Evolutionary conservation across 2,888 invertebrate species (phyloP).

Genomic region (Platerodrilus igneus): DNA sequence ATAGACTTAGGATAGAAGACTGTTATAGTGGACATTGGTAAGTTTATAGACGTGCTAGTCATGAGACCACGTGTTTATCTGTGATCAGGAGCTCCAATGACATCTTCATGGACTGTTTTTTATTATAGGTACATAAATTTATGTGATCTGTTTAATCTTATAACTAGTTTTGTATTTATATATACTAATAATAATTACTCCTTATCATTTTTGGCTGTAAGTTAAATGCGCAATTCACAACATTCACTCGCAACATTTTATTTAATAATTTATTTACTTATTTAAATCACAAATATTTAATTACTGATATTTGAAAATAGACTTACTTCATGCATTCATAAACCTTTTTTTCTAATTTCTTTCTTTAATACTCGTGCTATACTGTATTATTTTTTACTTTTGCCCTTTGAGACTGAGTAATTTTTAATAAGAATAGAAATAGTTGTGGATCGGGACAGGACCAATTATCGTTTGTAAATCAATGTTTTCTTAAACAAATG

Average conservation of each 20-base stretch:
- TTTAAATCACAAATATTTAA: no score
- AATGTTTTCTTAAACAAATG: no score
- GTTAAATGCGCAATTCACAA: slow-evolving; percentile 12
- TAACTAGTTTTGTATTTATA: slow-evolving; percentile 29
- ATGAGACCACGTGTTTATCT: slow-evolving; percentile 49
- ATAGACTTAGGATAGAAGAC: slow-evolving; percentile 42
- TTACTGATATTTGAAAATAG: no score
- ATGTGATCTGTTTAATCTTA: slow-evolving; percentile 42
- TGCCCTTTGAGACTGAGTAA: slow-evolving; percentile 50
- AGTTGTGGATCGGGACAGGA: slow-evolving; percentile 37
- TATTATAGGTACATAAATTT: slow-evolving; percentile 34
- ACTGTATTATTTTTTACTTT: slow-evolving; percentile 42
- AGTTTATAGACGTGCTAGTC: slow-evolving; percentile 43
- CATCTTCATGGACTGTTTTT: slow-evolving; percentile 43
- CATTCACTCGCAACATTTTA: no score
- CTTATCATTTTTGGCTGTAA: slow-evolving; percentile 13
- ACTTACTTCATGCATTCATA: no score
- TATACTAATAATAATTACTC: slow-evolving; percentile 21
- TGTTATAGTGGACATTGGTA: slow-evolving; percentile 45
- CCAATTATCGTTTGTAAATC: no score
- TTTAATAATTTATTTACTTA: no score
- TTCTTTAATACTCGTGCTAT: slow-evolving; percentile 40
- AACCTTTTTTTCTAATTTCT: slow-evolving; percentile 22
- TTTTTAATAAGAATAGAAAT: slow-evolving; percentile 38
- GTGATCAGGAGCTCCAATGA: slow-evolving; percentile 49